Conservation (phyloP, 2,797 vertebrate species). For the Peromyscus eremicus region DNA sequence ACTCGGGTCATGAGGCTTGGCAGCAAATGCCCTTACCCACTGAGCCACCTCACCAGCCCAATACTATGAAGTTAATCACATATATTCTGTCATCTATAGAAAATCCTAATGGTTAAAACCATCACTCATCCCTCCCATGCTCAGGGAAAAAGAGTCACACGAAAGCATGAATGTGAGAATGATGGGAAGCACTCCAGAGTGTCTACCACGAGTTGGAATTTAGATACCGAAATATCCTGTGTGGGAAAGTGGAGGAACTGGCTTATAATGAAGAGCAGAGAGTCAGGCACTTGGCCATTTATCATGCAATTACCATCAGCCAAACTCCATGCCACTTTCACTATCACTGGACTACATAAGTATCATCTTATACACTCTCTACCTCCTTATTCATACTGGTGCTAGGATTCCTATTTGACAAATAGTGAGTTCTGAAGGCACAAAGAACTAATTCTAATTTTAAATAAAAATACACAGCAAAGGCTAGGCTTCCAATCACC, state of each 20-base stretch:
- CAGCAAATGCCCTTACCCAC: neutral
- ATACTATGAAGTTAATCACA: neutral
- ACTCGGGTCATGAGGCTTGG: neutral
- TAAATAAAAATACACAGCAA: conserved; percentile 4
- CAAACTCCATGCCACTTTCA: neutral
- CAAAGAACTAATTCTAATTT: neutral
- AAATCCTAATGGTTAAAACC: conserved; percentile 33
- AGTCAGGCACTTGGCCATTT: neutral
- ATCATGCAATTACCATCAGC: neutral
- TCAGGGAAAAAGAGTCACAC: neutral
- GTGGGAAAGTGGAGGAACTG: neutral
- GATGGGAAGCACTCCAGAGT: neutral
- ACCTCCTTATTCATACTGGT: neutral
- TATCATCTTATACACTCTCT: neutral
- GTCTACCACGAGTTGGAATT: neutral
- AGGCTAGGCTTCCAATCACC: neutral
- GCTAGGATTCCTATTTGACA: neutral
- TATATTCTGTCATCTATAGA: neutral
- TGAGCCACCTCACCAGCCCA: neutral
- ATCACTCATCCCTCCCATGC: neutral
- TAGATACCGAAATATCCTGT: neutral
- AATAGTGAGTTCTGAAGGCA: neutral
- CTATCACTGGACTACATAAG: neutral
- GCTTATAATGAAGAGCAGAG: neutral
- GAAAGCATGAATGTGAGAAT: neutral